Percentiles rank a stretch among this genome's conserved stretches.
Conservation (phyloP, 1,140 invertebrate genomes). For the Trichogramma pretiosum region DNA sequence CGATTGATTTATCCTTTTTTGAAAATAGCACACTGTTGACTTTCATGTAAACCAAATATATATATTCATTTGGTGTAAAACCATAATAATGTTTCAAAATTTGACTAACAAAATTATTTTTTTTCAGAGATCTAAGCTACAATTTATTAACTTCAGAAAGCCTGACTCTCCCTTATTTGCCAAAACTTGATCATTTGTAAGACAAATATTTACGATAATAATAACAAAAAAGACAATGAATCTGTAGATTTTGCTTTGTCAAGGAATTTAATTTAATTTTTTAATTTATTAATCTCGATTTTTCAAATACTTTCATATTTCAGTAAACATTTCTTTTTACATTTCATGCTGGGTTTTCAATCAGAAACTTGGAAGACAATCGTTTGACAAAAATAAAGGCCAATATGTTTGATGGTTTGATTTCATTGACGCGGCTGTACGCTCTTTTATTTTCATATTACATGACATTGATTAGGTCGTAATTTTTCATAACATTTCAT, state of each 20-base stretch:
- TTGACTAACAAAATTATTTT: not conserved
- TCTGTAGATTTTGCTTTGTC: not conserved
- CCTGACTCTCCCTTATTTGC: slow-evolving; percentile 42
- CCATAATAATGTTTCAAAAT: slow-evolving; percentile 10
- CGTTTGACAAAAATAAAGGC: too few relatives aligned
- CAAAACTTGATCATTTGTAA: slow-evolving; percentile 48
- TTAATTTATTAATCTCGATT: not conserved
- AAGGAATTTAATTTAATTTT: not conserved
- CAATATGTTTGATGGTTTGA: not conserved
- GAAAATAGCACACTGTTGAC: slow-evolving; percentile 38
- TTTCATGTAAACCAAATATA: too few relatives aligned
- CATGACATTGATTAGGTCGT: slow-evolving; percentile 5
- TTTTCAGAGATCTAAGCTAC: slow-evolving; percentile 30
- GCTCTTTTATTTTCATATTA: not conserved
- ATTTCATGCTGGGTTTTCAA: too few relatives aligned
- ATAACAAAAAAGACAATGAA: slow-evolving; percentile 2
- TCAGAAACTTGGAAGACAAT: too few relatives aligned
- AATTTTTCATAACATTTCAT: slow-evolving; percentile 12
- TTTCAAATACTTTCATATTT: too few relatives aligned
- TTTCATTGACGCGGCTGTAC: not conserved
- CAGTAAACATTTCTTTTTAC: too few relatives aligned
- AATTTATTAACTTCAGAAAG: slow-evolving; percentile 41
- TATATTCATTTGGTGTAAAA: slow-evolving; percentile 14
- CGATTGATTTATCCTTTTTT: slow-evolving; percentile 38
- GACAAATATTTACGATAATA: slow-evolving; percentile 22